phyloP scores from a whole-genome alignment of 2,888 invertebrate genomes.

The Carterocephalus palaemon region DNA sequence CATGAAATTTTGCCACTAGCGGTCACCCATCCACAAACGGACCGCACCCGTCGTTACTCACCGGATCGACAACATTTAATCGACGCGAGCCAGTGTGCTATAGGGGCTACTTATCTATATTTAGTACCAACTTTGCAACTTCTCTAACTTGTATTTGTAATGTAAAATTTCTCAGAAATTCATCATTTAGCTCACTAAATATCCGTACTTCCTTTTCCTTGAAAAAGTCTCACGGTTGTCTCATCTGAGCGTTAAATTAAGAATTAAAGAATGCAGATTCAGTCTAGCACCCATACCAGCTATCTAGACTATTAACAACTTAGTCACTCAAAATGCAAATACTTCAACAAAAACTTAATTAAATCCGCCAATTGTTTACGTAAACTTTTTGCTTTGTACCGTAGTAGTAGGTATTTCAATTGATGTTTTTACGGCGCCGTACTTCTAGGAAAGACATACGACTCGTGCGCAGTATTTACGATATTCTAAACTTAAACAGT shows the following conservation, averaged over 20 bases:
- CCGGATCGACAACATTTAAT: too few species aligned
- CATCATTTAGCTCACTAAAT: too few species aligned
- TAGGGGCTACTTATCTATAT: too few species aligned
- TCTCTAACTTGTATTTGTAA: too few species aligned
- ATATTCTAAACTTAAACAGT: too few species aligned
- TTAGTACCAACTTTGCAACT: too few species aligned
- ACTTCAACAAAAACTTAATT: slow-evolving; percentile 16
- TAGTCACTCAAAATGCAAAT: slow-evolving; percentile 14
- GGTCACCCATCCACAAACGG: too few species aligned
- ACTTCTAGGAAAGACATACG: neutral
- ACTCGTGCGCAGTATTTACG: neutral
- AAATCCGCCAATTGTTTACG: slow-evolving; percentile 17
- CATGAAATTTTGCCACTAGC: too few species aligned
- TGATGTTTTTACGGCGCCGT: slow-evolving; percentile 10
- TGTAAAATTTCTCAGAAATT: too few species aligned
- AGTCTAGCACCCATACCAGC: neutral
- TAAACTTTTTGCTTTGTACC: neutral
- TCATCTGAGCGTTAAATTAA: slow-evolving; percentile 9
- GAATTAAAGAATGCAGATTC: slow-evolving; percentile 12
- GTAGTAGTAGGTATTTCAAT: neutral
- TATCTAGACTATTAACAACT: neutral
- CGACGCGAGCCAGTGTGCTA: too few species aligned
- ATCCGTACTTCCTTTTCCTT: too few species aligned
- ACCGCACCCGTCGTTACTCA: too few species aligned
- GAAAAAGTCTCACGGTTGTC: neutral